A percentile compares a stretch with the other conserved stretches of the same genome.
Conservation (phyloP, 2,797 vertebrate genomes). For the Myotis findleyi region DNA sequence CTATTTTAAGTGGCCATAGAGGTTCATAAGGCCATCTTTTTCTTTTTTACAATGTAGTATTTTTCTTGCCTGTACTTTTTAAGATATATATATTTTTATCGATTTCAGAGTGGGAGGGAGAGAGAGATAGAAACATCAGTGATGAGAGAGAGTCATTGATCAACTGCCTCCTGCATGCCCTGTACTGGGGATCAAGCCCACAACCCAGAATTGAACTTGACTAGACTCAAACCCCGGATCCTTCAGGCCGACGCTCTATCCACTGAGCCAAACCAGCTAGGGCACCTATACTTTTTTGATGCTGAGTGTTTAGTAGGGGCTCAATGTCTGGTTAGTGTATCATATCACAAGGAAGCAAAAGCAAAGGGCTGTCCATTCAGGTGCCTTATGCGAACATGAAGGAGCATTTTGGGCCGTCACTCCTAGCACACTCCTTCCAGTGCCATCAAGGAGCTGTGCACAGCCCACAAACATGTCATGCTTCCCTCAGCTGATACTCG, state of each 20-base stretch:
- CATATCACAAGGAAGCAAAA: neutral
- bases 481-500: neutral
- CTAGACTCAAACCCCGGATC: no score
- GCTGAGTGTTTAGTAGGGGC: neutral
- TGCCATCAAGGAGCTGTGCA: accelerated
- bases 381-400: neutral
- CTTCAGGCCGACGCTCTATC: no score
- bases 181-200: no score
- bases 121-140: no score
- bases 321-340: neutral
- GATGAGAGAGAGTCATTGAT: no score
- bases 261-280: no score
- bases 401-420: neutral
- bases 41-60: neutral
- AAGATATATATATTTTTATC: no score
- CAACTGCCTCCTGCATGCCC: no score
- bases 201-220: no score
- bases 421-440: neutral
- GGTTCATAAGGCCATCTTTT: neutral
- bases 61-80: neutral
- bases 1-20: neutral
- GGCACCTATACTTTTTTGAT: neutral
- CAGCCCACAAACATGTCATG: neutral
- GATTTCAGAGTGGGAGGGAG: no score
- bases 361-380: no score